phyloP scores from a whole-genome alignment of 2,797 vertebrate genomes.

The Thaleichthys pacificus region DNA sequence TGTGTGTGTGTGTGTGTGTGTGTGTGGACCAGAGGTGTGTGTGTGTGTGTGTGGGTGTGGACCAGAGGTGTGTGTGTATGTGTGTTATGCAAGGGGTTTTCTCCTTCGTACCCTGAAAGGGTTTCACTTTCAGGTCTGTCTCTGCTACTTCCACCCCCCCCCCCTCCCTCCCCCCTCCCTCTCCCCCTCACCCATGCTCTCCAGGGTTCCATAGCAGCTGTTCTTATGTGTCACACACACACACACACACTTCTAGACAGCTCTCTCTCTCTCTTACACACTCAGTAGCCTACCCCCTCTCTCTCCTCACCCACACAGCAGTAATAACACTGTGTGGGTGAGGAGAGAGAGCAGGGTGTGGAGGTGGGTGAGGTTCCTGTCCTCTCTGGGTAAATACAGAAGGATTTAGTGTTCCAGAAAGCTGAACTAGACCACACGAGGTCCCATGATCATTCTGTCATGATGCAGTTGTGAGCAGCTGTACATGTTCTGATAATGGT shows the following conservation, averaged over 20 bases:
- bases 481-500: too few species aligned
- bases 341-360: not conserved
- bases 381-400: slow-evolving; percentile 22
- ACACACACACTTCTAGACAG: not conserved
- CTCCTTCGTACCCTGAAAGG: too few species aligned
- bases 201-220: slow-evolving; percentile 41
- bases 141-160: not conserved
- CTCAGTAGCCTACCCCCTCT: slow-evolving; percentile 6
- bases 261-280: too few species aligned
- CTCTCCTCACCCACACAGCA: slow-evolving; percentile 25
- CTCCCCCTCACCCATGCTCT: slow-evolving; percentile 18
- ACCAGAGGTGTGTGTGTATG: not conserved
- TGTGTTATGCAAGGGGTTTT: too few species aligned
- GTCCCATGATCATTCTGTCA: slow-evolving; percentile 11
- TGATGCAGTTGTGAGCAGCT: slow-evolving; percentile 4
- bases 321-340: not conserved
- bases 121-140: not conserved
- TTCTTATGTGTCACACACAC: slow-evolving; percentile 43
- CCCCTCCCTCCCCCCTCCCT: not conserved
- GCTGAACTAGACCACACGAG: not conserved
- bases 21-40: not conserved
- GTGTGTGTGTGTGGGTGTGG: not conserved
- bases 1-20: too few species aligned
- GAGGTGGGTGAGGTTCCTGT: not conserved
- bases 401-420: slow-evolving; percentile 6